phyloP scores from a whole-genome alignment of 2,113 vertebrate genomes.

The Myiagra hebetior region DNA sequence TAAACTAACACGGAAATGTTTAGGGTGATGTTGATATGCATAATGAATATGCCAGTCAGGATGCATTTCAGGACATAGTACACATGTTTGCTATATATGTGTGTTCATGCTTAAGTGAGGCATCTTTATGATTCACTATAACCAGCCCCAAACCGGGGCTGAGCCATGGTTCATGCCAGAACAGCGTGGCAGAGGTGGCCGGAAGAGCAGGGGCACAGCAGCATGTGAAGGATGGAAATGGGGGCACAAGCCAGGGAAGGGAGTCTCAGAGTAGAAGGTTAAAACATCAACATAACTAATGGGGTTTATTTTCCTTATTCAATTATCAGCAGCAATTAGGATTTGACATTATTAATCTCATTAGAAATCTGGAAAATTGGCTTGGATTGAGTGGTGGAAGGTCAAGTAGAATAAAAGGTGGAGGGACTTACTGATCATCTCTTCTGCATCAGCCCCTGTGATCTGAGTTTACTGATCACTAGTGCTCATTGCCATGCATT shows the following conservation, averaged over 20 bases:
- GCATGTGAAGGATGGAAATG: not conserved
- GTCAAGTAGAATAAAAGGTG: not conserved
- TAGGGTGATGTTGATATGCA: not conserved
- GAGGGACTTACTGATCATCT: not conserved
- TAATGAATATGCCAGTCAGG: not conserved
- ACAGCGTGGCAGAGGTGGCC: accelerated
- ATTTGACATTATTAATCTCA: not conserved
- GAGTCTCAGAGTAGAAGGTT: not conserved
- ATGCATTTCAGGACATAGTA: not conserved
- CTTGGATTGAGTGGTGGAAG: not conserved
- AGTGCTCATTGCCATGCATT: not conserved
- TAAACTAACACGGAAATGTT: not conserved
- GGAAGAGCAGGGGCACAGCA: not conserved
- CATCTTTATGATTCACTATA: not conserved
- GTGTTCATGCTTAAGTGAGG: not conserved
- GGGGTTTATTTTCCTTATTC: not conserved
- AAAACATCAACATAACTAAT: not conserved
- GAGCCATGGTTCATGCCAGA: not conserved
- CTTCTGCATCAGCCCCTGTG: not conserved
- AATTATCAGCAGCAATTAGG: not conserved
- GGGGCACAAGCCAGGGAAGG: not conserved
- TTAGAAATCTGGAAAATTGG: not conserved
- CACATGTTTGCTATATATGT: not conserved
- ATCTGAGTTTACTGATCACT: not conserved
- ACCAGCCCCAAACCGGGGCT: not conserved